These are phyloP conservation scores for Endotricha flammealis DNA, from an alignment of 2,888 invertebrate genomes.

Conservation along the genomic window DNA sequence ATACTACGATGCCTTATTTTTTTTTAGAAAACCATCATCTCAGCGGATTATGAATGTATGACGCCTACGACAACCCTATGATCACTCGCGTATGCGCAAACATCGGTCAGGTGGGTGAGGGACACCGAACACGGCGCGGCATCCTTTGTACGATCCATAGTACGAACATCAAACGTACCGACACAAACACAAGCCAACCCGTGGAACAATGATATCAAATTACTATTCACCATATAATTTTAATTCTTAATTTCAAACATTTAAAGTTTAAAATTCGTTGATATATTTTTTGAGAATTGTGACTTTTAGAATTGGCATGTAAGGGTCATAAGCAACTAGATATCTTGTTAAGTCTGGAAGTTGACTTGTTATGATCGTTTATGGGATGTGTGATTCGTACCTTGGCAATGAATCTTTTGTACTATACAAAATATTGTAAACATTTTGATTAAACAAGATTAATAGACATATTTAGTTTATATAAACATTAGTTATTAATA, in stretches of 20 bases:
- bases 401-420: conserved; percentile 25
- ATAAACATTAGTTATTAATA: too few relatives aligned
- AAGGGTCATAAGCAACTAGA: conserved; percentile 48
- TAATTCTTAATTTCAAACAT: conserved; percentile 10
- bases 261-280: conserved; percentile 10
- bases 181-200: conserved; percentile 47
- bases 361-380: conserved; percentile 46
- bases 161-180: conserved; percentile 65
- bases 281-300: conserved; percentile 19
- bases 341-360: conserved; percentile 68
- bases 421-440: conserved; percentile 8
- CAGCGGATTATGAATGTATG: too few relatives aligned
- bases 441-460: background rate
- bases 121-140: conserved; percentile 70
- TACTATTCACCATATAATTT: conserved; percentile 12
- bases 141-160: conserved; percentile 69
- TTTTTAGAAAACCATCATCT: too few relatives aligned
- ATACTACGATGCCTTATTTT: too few relatives aligned
- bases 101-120: conserved; percentile 68
- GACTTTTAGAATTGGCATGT: conserved; percentile 20
- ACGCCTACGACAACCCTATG: background rate
- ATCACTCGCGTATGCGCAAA: conserved; percentile 41
- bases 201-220: conserved; percentile 24
- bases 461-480: too few relatives aligned
- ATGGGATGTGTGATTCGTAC: conserved; percentile 39